Base-by-base conservation (phyloP, 2,888 invertebrate genomes). In the Drosophila algonquin region DNA sequence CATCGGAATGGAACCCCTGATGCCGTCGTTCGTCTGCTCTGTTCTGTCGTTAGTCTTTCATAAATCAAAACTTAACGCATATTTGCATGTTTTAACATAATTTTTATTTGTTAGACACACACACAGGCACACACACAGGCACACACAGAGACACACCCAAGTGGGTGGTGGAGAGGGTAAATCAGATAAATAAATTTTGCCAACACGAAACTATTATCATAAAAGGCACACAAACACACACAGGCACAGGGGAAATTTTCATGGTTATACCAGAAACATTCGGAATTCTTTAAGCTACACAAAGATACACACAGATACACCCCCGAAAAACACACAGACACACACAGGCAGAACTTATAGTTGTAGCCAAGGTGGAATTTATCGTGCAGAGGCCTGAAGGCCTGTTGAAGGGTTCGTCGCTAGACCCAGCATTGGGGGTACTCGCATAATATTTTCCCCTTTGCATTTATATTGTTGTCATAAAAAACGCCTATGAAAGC, bases 41-140 rank as follows among this genome's bases (percentile, higher is more conserved):
- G 35, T 65, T 50, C 45, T 68, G 63, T 69, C 71, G 65, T 72
- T 76, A 76, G 82, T 77, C 87, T 72, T 72, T 70, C 87, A 82
- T 90, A 90, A 90, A 90, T 90, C 90, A 90, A 81, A 84, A 90
- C 75, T 82, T 82, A 90, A 90, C 80, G 88, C 85, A 87, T 89
- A 90, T 90, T 90, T 89, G 90, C 90, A 90, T 90, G 90, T 90
- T 85, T 89, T 88, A 89, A 81, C 89, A 89, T 90, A 90, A 90
- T 90, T 89, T 82, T 85, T 82, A 90, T 90, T 83, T 89, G 79
- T 80, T 84, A 76, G 77, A 83, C 76, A 60, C 73, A 61, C 58
- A 76, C 74, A 77, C 50, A 75, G 35, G 64, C 69, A 59, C 56
- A 75, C 57, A 68, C 58, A 68, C n/a, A 1, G 21, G 21, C 21